These are phyloP conservation scores for Pantala flavescens DNA, from an alignment of 1,140 invertebrate species.

Conservation along the genomic window DNA sequence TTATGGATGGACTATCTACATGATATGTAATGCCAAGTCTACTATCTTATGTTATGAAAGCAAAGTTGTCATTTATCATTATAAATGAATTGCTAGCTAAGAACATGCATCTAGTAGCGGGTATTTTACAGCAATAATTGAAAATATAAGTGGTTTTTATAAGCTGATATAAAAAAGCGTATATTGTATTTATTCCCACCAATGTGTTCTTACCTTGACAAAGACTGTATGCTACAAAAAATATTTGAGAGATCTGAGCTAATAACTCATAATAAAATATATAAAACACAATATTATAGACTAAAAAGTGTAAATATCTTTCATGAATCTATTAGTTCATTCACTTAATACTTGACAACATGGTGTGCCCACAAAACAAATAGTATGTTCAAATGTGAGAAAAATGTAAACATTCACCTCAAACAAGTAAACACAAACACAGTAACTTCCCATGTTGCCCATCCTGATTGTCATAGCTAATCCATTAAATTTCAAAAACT, in stretches of 20 bases:
- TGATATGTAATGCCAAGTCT: not conserved
- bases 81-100: slow-evolving; percentile 3
- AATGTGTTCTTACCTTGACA: slow-evolving; percentile 38
- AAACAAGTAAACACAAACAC: no score
- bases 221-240: slow-evolving; percentile 42
- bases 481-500: no score
- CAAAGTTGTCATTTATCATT: not conserved
- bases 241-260: slow-evolving; percentile 22
- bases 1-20: not conserved
- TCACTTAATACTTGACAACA: no score
- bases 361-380: no score
- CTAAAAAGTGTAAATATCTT: not conserved
- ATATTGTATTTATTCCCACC: slow-evolving; percentile 21
- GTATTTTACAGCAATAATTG: not conserved
- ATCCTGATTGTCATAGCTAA: no score
- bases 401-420: no score
- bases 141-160: not conserved
- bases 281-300: not conserved
- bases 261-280: not conserved
- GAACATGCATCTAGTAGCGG: slow-evolving; percentile 5
- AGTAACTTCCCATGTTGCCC: no score
- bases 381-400: no score
- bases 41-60: not conserved
- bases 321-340: no score
- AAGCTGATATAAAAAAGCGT: slow-evolving; percentile 2